Base-by-base conservation (phyloP, 92 coral and sea anemone species). In the Siderastrea siderea region DNA sequence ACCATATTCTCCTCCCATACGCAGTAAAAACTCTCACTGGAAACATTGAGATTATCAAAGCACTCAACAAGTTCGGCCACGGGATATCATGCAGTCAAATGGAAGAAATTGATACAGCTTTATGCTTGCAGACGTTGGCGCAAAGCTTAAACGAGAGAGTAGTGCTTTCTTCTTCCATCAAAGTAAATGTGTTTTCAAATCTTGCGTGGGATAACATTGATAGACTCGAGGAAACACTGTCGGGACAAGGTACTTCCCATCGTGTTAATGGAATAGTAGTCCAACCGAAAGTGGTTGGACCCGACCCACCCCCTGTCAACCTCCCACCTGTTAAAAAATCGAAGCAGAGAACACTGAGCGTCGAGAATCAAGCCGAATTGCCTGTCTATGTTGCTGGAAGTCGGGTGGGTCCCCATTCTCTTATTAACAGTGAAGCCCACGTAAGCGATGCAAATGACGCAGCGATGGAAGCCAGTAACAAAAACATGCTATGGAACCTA, bases 201-300 rank as follows among this genome's bases (percentile, higher is more conserved):
- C 75, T 86, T 45, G 90, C 84, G n/a, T 86, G 90, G 90, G 90
- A 76, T 69, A 86, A 86, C 48, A 68, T 86, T 44, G 79, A 53
- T 47, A 12, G 70, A 50, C 90, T 64, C 4, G 72, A 86, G 59
- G 83, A 62, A 15, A 62, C 89, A 46, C 89, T 85, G 43, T 62
- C 86, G 7, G 84, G 89, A 57, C 53, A 75, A 38, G 77, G 89
- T 17, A 85, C 83, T 1, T 48, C 60, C 16, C 89, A 85, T 55
- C 82, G 71, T 11, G 84, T 63, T 1, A 85, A 85, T 77, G 76
- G 89, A 70, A 76, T 53, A 59, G 72, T n/a, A 7, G 79, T 85
- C 10, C 77, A 85, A 48, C 46, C 78, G 9, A 52, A 17, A n/a
- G 62, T 74, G 13, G 52, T 52, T 74, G 78, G 62, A 16, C 78